These are phyloP conservation scores for Magallana angulata DNA, from an alignment of 1,140 invertebrate species.

Conservation along the genomic window DNA sequence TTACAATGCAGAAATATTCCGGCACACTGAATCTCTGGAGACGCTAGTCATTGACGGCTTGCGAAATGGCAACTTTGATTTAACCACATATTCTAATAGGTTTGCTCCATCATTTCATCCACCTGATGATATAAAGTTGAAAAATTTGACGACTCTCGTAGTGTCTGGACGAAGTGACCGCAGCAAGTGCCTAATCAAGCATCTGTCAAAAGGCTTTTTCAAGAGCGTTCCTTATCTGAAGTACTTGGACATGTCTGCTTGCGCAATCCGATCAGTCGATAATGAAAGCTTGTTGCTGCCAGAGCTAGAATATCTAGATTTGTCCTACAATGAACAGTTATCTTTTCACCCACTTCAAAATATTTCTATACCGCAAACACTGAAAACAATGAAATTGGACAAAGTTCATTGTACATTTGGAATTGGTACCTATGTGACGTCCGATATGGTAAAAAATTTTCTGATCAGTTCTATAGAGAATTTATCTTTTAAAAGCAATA, in stretches of 20 bases:
- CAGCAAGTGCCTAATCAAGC: background rate
- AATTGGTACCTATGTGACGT: background rate
- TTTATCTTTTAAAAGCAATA: background rate
- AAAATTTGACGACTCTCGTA: background rate
- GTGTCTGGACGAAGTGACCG: background rate
- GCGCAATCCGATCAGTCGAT: background rate
- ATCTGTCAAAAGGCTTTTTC: background rate
- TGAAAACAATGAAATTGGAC: conserved; percentile 14
- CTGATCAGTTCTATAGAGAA: background rate
- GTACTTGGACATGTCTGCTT: background rate
- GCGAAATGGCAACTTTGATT: background rate
- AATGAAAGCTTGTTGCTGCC: background rate
- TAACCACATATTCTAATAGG: background rate
- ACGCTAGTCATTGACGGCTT: background rate
- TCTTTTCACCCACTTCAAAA: background rate
- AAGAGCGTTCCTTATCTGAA: background rate
- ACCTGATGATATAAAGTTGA: background rate
- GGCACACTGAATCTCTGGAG: background rate
- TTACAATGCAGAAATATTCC: conserved; percentile 4
- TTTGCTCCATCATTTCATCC: too few relatives aligned
- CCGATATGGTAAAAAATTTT: conserved; percentile 10
- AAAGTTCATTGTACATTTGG: conserved; percentile 8
- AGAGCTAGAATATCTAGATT: background rate
- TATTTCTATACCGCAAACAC: background rate
- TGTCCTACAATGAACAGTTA: background rate